A percentile compares a stretch with the other conserved stretches of the same genome.
Conservation (phyloP, 2,113 vertebrate species). For the Pongo pygmaeus region DNA sequence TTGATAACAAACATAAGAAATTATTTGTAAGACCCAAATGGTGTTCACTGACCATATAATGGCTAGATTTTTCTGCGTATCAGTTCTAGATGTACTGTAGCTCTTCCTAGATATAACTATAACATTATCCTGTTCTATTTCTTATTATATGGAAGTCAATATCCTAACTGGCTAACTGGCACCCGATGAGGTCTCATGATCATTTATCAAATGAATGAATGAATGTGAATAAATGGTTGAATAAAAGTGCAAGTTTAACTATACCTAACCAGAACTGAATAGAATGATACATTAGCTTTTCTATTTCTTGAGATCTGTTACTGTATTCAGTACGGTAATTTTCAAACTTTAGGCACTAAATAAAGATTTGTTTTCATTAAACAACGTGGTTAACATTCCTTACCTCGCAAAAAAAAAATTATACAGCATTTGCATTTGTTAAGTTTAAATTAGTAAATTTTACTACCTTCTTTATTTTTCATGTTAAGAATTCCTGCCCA, state of each 20-base stretch:
- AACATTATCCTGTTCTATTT: not conserved
- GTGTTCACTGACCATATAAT: not conserved
- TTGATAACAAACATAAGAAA: not conserved
- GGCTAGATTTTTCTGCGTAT: not conserved
- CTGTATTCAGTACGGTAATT: not conserved
- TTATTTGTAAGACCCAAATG: not conserved
- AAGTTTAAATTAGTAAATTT: slow-evolving; percentile 30
- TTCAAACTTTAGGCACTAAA: not conserved
- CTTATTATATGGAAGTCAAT: not conserved
- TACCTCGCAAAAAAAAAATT: not conserved
- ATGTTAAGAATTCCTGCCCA: not conserved
- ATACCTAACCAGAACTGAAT: not conserved
- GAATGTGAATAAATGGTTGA: not conserved
- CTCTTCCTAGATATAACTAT: not conserved
- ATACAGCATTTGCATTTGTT: not conserved
- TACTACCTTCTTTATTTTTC: not conserved
- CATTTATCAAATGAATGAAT: slow-evolving; percentile 23
- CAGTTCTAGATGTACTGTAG: not conserved
- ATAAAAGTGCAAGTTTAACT: not conserved
- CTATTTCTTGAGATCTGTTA: not conserved
- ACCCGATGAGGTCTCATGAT: not conserved
- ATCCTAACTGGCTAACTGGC: not conserved
- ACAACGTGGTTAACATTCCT: not conserved
- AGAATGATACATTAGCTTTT: not conserved
- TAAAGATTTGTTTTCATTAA: not conserved